Percentiles rank a stretch among this genome's conserved stretches.
phyloP scores from a whole-genome alignment of 2,113 vertebrate species.

The human region GRCh38 chrX:20638001-20638500 shows the following conservation, averaged over 20 bases:
- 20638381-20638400: not conserved
- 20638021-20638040: not conserved
- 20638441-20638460: not conserved
- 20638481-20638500: not conserved
- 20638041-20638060: not conserved
- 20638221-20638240: conserved; percentile 6
- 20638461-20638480: not conserved
- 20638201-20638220: not conserved
- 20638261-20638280: not conserved
- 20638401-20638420: not conserved
- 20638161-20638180: conserved; percentile 22
- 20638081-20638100: not conserved
- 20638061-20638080: not conserved
- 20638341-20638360: not conserved
- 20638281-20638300: not conserved
- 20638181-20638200: not conserved
- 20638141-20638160: not conserved
- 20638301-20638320: not conserved
- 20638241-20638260: not conserved
- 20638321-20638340: conserved; percentile 36
- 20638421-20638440: not conserved
- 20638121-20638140: conserved; percentile 13
- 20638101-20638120: not conserved
- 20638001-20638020: not conserved
- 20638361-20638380: conserved; percentile 1